A percentile compares a stretch with the other conserved stretches of the same genome.
These are phyloP conservation scores for Acleris holmiana DNA, from an alignment of 2,888 invertebrate species.

Conservation along the genomic window DNA sequence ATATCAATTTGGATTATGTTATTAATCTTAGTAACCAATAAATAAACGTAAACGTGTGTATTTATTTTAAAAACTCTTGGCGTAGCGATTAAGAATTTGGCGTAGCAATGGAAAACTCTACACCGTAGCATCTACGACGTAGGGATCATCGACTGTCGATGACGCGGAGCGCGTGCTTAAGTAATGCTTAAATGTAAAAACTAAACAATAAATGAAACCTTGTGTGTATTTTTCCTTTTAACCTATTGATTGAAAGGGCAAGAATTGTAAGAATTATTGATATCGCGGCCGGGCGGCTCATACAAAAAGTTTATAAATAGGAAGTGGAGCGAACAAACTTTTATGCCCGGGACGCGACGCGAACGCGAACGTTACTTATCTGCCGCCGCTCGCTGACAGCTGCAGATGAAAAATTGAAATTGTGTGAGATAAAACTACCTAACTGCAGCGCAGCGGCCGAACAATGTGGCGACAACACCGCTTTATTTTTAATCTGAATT, in stretches of 20 bases:
- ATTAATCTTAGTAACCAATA: too few relatives aligned
- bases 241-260: conserved; percentile 27
- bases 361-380: conserved; percentile 81
- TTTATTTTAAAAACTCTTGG: neutral
- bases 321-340: conserved; percentile 81
- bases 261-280: conserved; percentile 80
- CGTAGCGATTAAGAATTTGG: conserved; percentile 6
- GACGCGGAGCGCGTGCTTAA: too few relatives aligned
- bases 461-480: conserved; percentile 68
- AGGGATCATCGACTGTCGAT: too few relatives aligned
- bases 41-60: too few relatives aligned
- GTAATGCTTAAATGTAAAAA: too few relatives aligned
- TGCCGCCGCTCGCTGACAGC: conserved; percentile 80
- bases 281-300: conserved; percentile 62
- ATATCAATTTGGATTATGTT: neutral
- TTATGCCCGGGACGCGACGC: conserved; percentile 73
- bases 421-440: conserved; percentile 83
- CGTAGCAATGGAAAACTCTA: conserved; percentile 16
- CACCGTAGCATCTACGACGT: neutral
- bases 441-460: conserved; percentile 71
- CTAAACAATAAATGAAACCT: too few relatives aligned
- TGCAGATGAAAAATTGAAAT: conserved; percentile 85
- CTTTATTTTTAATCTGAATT: conserved; percentile 48
- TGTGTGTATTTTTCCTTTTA: conserved; percentile 25
- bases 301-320: conserved; percentile 81